Base-by-base conservation (phyloP, 2,888 invertebrate species). In the Hylaea fasciaria region DNA sequence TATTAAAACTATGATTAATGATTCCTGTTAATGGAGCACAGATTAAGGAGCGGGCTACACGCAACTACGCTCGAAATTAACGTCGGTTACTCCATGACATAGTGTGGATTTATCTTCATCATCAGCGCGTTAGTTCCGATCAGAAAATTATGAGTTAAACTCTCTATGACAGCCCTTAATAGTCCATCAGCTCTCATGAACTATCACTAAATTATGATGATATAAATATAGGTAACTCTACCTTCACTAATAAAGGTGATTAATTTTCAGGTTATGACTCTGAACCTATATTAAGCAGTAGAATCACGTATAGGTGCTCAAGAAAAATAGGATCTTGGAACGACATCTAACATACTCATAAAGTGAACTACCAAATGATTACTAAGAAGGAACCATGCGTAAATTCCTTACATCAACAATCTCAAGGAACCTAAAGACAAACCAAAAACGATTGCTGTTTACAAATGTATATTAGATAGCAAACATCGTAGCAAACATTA, bases 1-100 rank as follows among this genome's bases (percentile, higher is more conserved):
- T 91, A 91, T 91, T 91, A 91, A 91, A 90, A 91, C 89, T 91
- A 90, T 91, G 92, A 92, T 92, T 90, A 91, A 92, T 92, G 88
- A 78, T 81, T 72, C 69, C 70, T 80, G 85, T 87, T 91, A 90
- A 91, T 91, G 89, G 86, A 85, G 84, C 81, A 76, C 82, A 89
- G 90, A 90, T 89, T 91, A 91, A 88, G 89, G 87, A 87, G 83
- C 81, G 82, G 84, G 78, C 85, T 82, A 80, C 86, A 87, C 83
- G 87, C 85, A 85, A 86, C 83, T 74, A 75, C 76, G 85, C 82
- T 86, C 81, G 80, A 86, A 87, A 85, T 85, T 85, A 85, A 83
- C 80, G 77, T 75, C 79, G 81, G 86, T 83, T 82, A 81, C 75
- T 74, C 80, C 84, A 78, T 82, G 87, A 86, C 87, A 84, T 80